Conservation (phyloP, 1,140 invertebrate species). For the Dysdera silvatica region DNA sequence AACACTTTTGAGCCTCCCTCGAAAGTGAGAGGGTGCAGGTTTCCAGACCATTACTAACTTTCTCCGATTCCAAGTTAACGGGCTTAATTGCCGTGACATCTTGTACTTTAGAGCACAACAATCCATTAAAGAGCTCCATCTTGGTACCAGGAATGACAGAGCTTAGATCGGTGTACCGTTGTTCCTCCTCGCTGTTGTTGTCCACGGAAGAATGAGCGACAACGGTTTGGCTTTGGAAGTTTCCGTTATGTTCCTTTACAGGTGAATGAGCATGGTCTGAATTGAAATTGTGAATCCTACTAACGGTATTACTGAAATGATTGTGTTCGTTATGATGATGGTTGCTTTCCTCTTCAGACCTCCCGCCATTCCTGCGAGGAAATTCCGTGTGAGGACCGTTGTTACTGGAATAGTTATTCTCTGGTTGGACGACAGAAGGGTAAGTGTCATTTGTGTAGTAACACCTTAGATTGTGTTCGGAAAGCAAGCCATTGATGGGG, state of each 20-base stretch:
- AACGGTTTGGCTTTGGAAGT: background rate
- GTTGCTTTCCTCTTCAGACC: background rate
- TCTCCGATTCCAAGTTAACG: constrained; percentile 25
- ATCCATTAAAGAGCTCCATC: constrained; percentile 40
- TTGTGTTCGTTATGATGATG: background rate
- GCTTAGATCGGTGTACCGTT: constrained; percentile 36
- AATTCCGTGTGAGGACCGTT: background rate
- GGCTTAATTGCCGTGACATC: constrained; percentile 28
- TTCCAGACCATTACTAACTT: constrained; percentile 17
- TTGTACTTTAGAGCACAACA: constrained; percentile 37
- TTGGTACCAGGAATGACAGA: constrained; percentile 36
- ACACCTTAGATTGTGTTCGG: constrained; percentile 14
- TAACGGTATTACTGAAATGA: background rate
- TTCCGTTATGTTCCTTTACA: constrained; percentile 6
- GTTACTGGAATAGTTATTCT: constrained; percentile 16
- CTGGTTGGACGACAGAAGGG: constrained; percentile 7
- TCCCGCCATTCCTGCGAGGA: constrained; percentile 1
- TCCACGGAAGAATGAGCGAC: background rate
- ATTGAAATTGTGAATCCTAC: background rate
- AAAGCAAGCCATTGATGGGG: constrained; percentile 8
- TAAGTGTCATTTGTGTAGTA: constrained; percentile 20
- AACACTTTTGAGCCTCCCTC: constrained; percentile 12
- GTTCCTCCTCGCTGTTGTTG: constrained; percentile 17
- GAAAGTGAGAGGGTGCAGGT: constrained; percentile 1
- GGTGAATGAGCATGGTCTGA: constrained; percentile 7